phyloP scores from a whole-genome alignment of 2,888 invertebrate species.

The Sisyra nigra region DNA sequence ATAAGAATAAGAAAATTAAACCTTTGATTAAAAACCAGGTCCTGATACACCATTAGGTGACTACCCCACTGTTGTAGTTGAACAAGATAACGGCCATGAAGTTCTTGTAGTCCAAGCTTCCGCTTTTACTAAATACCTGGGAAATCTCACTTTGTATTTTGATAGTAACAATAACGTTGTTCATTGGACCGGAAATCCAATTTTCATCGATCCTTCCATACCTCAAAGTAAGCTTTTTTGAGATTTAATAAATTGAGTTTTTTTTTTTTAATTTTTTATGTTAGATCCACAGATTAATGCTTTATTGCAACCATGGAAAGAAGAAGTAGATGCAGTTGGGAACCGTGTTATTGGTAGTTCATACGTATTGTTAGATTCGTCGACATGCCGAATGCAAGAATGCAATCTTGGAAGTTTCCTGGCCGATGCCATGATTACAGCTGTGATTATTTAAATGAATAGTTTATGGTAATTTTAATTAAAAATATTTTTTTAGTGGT shows the following conservation, averaged over 20 bases:
- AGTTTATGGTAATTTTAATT: neutral
- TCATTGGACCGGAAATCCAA: conserved; percentile 55
- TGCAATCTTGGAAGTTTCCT: conserved; percentile 61
- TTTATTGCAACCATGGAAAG: conserved; percentile 42
- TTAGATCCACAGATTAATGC: conserved; percentile 26
- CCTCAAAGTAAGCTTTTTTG: conserved; percentile 35
- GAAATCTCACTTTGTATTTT: conserved; percentile 55
- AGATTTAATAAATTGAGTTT: too few species aligned
- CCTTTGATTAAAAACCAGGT: conserved; percentile 23
- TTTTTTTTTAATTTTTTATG: too few species aligned
- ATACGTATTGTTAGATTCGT: conserved; percentile 36
- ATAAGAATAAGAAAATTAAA: too few species aligned
- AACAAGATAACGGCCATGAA: conserved; percentile 34
- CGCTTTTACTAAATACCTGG: conserved; percentile 60
- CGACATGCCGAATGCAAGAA: conserved; percentile 39
- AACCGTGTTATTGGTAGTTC: conserved; percentile 39
- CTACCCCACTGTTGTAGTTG: conserved; percentile 52
- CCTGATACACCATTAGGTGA: conserved; percentile 38
- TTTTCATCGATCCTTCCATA: conserved; percentile 45
- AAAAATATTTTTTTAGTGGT: conserved; percentile 25
- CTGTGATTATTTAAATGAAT: conserved; percentile 31
- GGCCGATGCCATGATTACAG: conserved; percentile 51
- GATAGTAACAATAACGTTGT: conserved; percentile 47
- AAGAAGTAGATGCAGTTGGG: conserved; percentile 35
- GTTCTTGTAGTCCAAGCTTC: conserved; percentile 59